Percentiles rank a stretch among this genome's conserved stretches.
Evolutionary conservation across 2,888 invertebrate genomes (phyloP).

Genomic region (Idaea dimidiata): DNA sequence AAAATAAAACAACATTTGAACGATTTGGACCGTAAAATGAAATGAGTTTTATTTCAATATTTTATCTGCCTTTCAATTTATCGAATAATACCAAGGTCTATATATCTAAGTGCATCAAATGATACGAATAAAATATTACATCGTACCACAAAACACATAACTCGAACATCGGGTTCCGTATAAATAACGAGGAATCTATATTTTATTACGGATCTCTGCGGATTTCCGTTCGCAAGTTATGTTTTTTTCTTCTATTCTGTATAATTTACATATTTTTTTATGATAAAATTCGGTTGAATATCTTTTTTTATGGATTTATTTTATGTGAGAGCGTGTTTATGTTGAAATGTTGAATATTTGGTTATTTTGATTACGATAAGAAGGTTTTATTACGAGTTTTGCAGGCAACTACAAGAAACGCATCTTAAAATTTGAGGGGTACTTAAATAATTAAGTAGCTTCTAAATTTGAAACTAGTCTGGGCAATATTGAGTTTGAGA

Average conservation of each 20-base stretch:
- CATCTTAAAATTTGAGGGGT: no score
- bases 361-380: neutral
- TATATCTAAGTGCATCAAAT: constrained; percentile 60
- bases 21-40: no score
- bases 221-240: constrained; percentile 37
- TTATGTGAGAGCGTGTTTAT: constrained; percentile 3
- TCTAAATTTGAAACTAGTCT: no score
- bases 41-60: no score
- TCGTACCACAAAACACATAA: constrained; percentile 39
- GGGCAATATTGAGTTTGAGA: no score
- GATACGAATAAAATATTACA: constrained; percentile 50
- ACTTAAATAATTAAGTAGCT: no score
- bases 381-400: neutral
- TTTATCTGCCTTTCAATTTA: no score
- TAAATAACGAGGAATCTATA: constrained; percentile 48
- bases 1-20: no score
- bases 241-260: constrained; percentile 29
- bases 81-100: constrained; percentile 37
- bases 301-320: constrained; percentile 4
- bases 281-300: constrained; percentile 1
- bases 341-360: neutral
- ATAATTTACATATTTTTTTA: constrained; percentile 35
- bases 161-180: constrained; percentile 38
- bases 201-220: constrained; percentile 48
- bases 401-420: no score